These are phyloP conservation scores for Sebastes miniatus DNA, from an alignment of 2,797 vertebrate species.

Conservation along the genomic window DNA sequence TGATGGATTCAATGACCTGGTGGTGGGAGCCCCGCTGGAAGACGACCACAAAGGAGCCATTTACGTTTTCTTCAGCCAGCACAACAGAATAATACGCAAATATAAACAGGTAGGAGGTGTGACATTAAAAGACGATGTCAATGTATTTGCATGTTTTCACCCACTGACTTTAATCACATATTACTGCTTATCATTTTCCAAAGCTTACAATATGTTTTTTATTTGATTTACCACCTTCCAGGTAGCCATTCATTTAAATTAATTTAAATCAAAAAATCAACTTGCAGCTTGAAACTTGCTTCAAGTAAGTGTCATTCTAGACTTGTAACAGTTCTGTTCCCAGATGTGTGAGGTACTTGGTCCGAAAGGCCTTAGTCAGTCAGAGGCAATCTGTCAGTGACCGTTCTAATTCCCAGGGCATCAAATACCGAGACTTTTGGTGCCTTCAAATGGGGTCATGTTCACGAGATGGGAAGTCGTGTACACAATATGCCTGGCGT, in stretches of 20 bases:
- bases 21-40: constrained; percentile 93
- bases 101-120: constrained; percentile 89
- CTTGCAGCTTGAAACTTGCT: not conserved
- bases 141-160: not conserved
- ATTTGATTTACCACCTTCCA: not conserved
- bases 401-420: too few relatives aligned
- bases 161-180: not conserved
- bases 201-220: not conserved
- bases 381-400: not conserved
- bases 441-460: too few relatives aligned
- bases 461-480: too few relatives aligned
- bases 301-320: not conserved
- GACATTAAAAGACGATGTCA: not conserved
- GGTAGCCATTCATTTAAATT: not conserved
- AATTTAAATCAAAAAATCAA: not conserved
- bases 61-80: constrained; percentile 90
- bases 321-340: not conserved
- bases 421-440: too few relatives aligned
- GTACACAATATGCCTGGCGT: too few relatives aligned
- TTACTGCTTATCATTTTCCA: not conserved
- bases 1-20: constrained; percentile 92
- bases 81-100: constrained; percentile 84
- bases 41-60: constrained; percentile 91
- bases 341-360: not conserved
- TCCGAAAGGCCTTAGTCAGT: not conserved